Evolutionary conservation across 2,888 invertebrate genomes (phyloP).

Genomic region (Diarsia brunnea): DNA sequence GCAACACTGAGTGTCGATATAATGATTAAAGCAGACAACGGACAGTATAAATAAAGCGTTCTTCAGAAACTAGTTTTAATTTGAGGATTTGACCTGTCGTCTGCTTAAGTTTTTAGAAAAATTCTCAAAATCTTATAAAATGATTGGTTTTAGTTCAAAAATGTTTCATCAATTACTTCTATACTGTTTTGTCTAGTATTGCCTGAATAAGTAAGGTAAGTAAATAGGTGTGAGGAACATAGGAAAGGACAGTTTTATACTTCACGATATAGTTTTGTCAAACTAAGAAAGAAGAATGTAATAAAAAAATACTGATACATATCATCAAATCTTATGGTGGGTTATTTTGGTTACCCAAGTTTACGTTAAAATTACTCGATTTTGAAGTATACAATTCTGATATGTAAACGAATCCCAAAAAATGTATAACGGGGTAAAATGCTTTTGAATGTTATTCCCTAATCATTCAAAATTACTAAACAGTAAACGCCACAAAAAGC

Average conservation of each 20-base stretch:
- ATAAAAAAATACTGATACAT: neutral
- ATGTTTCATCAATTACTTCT: constrained; percentile 49
- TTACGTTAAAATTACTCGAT: neutral
- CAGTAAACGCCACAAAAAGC: neutral
- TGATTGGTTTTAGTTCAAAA: neutral
- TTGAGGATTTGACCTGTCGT: neutral
- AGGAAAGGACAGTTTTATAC: constrained; percentile 48
- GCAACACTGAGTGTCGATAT: neutral
- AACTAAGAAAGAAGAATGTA: neutral
- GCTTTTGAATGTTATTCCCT: neutral
- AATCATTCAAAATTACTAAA: neutral
- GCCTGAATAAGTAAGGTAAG: constrained; percentile 27
- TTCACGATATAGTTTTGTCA: constrained; percentile 46
- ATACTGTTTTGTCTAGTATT: constrained; percentile 26
- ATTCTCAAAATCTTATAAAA: neutral
- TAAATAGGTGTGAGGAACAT: constrained; percentile 28
- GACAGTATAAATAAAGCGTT: no score
- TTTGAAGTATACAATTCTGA: neutral
- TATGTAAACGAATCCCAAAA: neutral
- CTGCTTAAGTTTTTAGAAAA: constrained; percentile 18
- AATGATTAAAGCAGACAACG: no score
- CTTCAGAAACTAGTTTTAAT: neutral
- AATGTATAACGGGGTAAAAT: neutral
- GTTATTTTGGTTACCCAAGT: neutral
- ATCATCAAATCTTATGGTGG: neutral